Evolutionary conservation across 2,113 vertebrate genomes (phyloP).

Genomic region (Mustela lutreola): DNA sequence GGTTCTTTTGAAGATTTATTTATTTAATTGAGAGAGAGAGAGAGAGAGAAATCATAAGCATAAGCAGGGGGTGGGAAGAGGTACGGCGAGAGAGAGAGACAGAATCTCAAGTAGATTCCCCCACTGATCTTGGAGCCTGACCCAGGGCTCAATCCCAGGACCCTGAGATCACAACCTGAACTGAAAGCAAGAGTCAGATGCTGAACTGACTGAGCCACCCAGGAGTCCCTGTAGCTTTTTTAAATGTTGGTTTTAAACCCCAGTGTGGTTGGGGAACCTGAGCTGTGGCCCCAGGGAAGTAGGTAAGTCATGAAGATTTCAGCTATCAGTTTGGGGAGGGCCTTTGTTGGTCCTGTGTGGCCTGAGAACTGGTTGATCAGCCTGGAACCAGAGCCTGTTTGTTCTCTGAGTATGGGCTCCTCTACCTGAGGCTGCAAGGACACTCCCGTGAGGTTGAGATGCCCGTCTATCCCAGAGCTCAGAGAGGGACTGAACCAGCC

Average conservation of each 20-base stretch:
- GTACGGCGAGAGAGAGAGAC: neutral
- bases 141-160: neutral
- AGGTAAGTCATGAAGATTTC: too few species aligned
- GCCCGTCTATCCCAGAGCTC: neutral
- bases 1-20: neutral
- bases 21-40: neutral
- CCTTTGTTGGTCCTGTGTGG: neutral
- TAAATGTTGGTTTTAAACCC: neutral
- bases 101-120: neutral
- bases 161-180: neutral
- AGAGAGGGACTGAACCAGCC: neutral
- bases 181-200: neutral
- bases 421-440: neutral
- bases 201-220: neutral
- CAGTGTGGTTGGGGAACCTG: neutral
- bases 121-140: neutral
- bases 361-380: neutral
- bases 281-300: too few species aligned
- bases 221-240: neutral
- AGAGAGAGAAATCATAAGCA: neutral
- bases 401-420: neutral
- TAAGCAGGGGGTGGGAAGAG: neutral
- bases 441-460: rapidly evolving
- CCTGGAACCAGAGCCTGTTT: neutral
- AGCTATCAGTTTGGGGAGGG: neutral